These are phyloP conservation scores for Heliothis peltigera DNA, from an alignment of 2,888 invertebrate species.

Conservation along the genomic window DNA sequence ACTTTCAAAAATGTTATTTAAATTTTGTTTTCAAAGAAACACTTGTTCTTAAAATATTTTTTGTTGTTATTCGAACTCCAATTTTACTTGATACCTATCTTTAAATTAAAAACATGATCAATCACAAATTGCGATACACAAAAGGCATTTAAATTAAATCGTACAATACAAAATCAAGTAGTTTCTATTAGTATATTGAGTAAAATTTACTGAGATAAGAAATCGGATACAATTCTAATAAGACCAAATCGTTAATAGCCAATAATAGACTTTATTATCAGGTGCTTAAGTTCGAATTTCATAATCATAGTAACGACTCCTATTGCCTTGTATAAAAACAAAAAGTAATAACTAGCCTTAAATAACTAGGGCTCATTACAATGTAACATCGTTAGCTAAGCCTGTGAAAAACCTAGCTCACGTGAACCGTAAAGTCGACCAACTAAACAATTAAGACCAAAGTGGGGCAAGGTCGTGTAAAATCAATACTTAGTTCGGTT, in stretches of 20 bases:
- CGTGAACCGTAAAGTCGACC: constrained; percentile 5
- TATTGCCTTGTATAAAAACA: not conserved
- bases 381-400: not conserved
- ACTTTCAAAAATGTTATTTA: not conserved
- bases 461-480: constrained; percentile 47
- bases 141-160: not conserved
- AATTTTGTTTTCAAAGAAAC: not conserved
- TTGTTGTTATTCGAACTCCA: not conserved
- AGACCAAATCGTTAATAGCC: too few relatives aligned
- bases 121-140: not conserved
- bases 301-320: not conserved
- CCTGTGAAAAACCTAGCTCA: not conserved
- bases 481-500: constrained; percentile 42
- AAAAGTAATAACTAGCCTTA: not conserved
- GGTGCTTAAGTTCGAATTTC: not conserved
- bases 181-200: not conserved
- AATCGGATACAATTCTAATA: not conserved
- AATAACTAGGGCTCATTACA: not conserved
- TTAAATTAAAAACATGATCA: not conserved
- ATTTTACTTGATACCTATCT: not conserved
- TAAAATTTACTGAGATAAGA: not conserved
- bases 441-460: constrained; percentile 16
- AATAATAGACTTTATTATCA: too few relatives aligned
- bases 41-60: not conserved
- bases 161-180: not conserved